These are phyloP conservation scores for Hemicordylus capensis DNA, from an alignment of 2,113 vertebrate species.

Conservation along the genomic window DNA sequence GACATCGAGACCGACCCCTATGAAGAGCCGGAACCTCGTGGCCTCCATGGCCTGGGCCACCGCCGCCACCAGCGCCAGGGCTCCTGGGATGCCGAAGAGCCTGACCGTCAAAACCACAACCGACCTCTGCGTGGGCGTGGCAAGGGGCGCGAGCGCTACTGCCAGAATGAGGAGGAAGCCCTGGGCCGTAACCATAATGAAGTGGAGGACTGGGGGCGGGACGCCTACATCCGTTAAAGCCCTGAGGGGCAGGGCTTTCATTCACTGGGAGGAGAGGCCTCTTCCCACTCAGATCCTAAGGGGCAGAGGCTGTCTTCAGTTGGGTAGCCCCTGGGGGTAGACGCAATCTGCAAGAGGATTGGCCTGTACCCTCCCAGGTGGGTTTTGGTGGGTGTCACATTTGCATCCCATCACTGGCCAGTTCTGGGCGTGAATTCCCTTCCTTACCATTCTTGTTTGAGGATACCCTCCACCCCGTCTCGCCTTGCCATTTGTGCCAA, in stretches of 20 bases:
- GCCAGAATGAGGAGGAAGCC: conserved; percentile 75
- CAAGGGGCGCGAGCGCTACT: conserved; percentile 87
- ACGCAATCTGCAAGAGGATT: not conserved
- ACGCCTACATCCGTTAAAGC: conserved; percentile 89
- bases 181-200: conserved; percentile 80
- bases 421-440: not conserved
- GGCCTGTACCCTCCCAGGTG: not conserved
- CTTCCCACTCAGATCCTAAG: not conserved
- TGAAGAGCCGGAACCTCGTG: conserved; percentile 78
- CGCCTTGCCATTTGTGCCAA: conserved; percentile 23
- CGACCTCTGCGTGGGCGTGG: conserved; percentile 79
- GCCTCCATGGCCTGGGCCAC: conserved; percentile 60
- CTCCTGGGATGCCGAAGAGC: conserved; percentile 88
- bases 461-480: not conserved
- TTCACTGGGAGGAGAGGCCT: not conserved
- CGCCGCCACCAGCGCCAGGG: conserved; percentile 72
- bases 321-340: not conserved
- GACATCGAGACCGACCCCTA: conserved; percentile 95
- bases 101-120: conserved; percentile 81
- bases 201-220: conserved; percentile 89
- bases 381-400: not conserved
- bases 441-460: not conserved
- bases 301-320: not conserved
- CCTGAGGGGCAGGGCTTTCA: not conserved
- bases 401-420: not conserved